phyloP scores from a whole-genome alignment of 2,797 vertebrate genomes.

The Hypotaenidia okinawae region DNA sequence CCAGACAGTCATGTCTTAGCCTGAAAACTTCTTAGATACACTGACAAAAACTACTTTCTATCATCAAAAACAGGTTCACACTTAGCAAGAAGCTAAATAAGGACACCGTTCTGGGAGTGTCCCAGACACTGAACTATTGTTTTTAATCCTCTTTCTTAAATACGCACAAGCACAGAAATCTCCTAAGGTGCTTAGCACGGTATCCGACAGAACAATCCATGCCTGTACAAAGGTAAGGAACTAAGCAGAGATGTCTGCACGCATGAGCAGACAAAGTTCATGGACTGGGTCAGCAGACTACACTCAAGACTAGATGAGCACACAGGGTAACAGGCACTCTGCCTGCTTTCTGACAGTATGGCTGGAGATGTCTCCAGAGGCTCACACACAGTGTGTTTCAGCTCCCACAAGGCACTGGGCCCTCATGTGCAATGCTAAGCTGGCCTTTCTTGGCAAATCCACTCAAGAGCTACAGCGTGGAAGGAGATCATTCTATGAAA shows the following conservation, averaged over 20 bases:
- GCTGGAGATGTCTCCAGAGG: neutral
- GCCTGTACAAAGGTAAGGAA: neutral
- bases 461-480: neutral
- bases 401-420: fast-evolving
- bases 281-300: neutral
- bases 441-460: neutral
- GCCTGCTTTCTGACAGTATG: neutral
- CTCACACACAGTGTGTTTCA: neutral
- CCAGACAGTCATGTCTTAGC: constrained; percentile 9
- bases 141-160: constrained; percentile 64
- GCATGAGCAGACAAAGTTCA: neutral
- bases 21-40: constrained; percentile 14
- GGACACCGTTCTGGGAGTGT: constrained; percentile 25
- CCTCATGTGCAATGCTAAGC: neutral
- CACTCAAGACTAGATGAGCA: neutral
- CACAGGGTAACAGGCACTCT: neutral
- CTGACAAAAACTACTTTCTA: neutral
- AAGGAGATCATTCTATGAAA: neutral
- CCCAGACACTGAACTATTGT: constrained; percentile 46
- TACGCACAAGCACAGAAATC: constrained; percentile 37
- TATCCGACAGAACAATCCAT: constrained; percentile 7
- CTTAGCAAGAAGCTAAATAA: constrained; percentile 51
- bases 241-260: neutral
- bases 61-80: constrained; percentile 45
- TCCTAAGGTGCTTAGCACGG: constrained; percentile 52